phyloP scores from a whole-genome alignment of 1,140 invertebrate genomes.

The Solenopsis fugax region DNA sequence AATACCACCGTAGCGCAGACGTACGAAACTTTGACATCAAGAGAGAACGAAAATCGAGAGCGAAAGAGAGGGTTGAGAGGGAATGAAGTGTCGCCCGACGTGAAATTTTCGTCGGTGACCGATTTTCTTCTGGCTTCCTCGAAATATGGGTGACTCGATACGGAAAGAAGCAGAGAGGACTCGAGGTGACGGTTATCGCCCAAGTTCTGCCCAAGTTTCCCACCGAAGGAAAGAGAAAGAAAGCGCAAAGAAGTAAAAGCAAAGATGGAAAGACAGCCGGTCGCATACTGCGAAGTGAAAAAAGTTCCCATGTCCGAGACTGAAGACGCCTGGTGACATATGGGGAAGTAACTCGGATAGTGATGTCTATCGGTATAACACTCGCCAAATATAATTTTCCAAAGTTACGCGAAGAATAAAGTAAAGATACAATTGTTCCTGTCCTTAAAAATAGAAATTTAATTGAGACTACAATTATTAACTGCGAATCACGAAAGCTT shows the following conservation, averaged over 20 bases:
- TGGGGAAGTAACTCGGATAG: conserved; percentile 3
- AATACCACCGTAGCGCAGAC: conserved; percentile 9
- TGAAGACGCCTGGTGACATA: conserved; percentile 21
- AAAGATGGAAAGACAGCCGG: not conserved
- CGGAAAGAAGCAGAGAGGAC: conserved; percentile 14
- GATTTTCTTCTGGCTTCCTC: conserved; percentile 12
- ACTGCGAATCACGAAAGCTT: not conserved
- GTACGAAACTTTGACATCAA: conserved; percentile 24
- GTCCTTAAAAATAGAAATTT: conserved; percentile 9
- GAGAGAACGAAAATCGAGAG: not conserved
- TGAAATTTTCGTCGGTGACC: conserved; percentile 38
- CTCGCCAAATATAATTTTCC: not conserved
- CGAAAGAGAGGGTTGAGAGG: not conserved
- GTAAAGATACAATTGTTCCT: not conserved
- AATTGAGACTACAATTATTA: not conserved
- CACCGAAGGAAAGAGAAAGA: not conserved
- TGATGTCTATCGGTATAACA: conserved; percentile 15
- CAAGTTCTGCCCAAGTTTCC: conserved; percentile 27
- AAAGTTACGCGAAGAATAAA: not conserved
- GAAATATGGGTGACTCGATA: conserved; percentile 60
- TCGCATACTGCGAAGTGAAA: not conserved
- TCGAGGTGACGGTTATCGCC: conserved; percentile 42
- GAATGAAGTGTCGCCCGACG: not conserved
- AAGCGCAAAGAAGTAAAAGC: not conserved
- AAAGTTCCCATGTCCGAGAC: conserved; percentile 27